Evolutionary conservation across 1,140 invertebrate species (phyloP).

Genomic region (Drosophila mojavensis): DNA sequence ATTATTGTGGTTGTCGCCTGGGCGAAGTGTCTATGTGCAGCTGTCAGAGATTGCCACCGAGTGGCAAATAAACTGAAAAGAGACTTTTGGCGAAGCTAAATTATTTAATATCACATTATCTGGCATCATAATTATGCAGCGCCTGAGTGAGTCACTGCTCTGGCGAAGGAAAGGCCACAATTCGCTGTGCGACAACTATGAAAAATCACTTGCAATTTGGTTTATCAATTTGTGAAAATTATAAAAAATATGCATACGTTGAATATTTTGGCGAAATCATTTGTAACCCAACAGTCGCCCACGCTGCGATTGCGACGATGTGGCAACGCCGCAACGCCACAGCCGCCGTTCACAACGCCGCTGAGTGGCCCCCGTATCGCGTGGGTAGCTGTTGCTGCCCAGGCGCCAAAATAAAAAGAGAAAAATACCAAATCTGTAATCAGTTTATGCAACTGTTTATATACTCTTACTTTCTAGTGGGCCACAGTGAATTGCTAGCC

Average conservation of each 20-base stretch:
- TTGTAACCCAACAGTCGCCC: constrained; percentile 72
- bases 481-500: not conserved
- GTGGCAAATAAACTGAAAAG: constrained; percentile 66
- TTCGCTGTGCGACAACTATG: constrained; percentile 53
- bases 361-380: constrained; percentile 30
- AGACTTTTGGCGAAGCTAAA: constrained; percentile 53
- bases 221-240: constrained; percentile 83
- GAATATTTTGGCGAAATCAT: constrained; percentile 81
- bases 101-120: constrained; percentile 76
- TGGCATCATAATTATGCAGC: constrained; percentile 78
- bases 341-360: constrained; percentile 7
- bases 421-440: constrained; percentile 56
- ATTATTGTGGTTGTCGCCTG: constrained; percentile 17
- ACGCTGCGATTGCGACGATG: constrained; percentile 59
- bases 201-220: constrained; percentile 83
- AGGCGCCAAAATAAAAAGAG: constrained; percentile 54
- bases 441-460: constrained; percentile 71
- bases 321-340: constrained; percentile 53
- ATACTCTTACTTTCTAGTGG: constrained; percentile 39
- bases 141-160: constrained; percentile 51
- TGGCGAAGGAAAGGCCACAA: constrained; percentile 6
- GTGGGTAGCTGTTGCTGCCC: constrained; percentile 25
- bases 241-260: constrained; percentile 82
- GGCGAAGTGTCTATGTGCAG: constrained; percentile 67
- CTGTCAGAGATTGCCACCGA: constrained; percentile 75